A percentile compares a stretch with the other conserved stretches of the same genome.
Conservation (phyloP, 2,797 vertebrate genomes). For the Lepidocolaptes lacrymiger region DNA sequence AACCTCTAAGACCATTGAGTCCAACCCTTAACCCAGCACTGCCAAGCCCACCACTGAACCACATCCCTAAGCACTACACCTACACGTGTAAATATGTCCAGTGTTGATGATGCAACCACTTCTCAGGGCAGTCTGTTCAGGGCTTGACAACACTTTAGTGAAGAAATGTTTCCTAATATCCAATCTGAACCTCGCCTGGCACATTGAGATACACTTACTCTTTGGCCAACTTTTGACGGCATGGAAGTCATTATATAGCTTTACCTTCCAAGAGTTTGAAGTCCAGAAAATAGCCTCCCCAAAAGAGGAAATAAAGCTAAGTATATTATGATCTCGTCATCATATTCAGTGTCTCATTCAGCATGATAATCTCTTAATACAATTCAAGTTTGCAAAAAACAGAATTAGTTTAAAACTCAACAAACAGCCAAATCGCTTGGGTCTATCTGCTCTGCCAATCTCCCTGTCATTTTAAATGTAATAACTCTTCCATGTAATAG, state of each 20-base stretch:
- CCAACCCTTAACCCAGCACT: not conserved
- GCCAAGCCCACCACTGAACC: not conserved
- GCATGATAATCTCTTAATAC: not conserved
- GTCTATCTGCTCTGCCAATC: not conserved
- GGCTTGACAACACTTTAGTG: not conserved
- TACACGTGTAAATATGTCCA: accelerated
- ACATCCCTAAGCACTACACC: not conserved
- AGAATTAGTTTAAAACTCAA: conserved; percentile 3
- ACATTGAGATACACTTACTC: not conserved
- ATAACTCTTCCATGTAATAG: not conserved
- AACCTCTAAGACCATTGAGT: not conserved
- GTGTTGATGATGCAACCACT: not conserved
- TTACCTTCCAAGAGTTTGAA: not conserved
- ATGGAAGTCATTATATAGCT: not conserved
- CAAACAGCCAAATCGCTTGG: not conserved
- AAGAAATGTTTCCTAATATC: not conserved
- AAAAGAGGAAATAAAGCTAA: not conserved
- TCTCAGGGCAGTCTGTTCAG: not conserved
- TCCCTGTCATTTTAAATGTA: not conserved
- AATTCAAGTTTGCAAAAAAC: conserved; percentile 1
- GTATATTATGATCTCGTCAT: not conserved
- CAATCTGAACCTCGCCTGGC: not conserved
- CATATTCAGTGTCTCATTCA: not conserved
- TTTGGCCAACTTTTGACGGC: not conserved
- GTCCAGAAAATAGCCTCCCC: not conserved